Evolutionary conservation across 2,113 vertebrate genomes (phyloP), one percentile per base, ranked within the genome.

Genomic region (Neolamprologus caudopunctatus): DNA sequence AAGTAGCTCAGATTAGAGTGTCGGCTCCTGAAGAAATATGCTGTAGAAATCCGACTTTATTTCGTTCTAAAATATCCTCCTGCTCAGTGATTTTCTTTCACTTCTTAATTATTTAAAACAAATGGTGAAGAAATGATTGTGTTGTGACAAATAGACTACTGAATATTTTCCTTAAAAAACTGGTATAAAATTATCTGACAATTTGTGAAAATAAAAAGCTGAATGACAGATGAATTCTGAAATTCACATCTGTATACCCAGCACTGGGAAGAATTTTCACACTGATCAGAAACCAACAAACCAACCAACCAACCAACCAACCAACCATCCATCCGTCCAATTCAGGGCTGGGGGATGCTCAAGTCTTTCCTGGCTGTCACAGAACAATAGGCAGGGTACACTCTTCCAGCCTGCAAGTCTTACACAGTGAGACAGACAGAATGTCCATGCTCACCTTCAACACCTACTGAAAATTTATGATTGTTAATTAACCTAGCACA

Each of bases 11-110:
- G 54, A 50, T 83, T 9, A 66, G 57, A 85, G 51, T 9, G 42
- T 84, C 84, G 54, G 82, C 84, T 85, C 54, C 84, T 86, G 83
- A 75, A 26, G 51, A 54, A 61, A 80, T 1, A 8, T 7, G 57
- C 57, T 51, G 78, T 24, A 3, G 66, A 73, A 78, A 78, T 4
- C 42, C 1, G n/a, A 40, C 35, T 71, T 42, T 0, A 75, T 75
- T 75, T 3, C 6, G 0, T 75, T 75, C 42, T 47, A 75, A 47
- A 28, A 47, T 75, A 75, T 47, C 24, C 14, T 50, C 42, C 42
- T 8, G 6, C 42, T 19, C 42, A 78, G 42, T 19, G 0, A 16
- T 47, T 47, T 47, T 47, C 45, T 47, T 47, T 47, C 14, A 1
- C 45, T 8, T 47, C 45, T 47, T 47, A 17, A 47, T 47, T 16